phyloP scores from a whole-genome alignment of 2,797 vertebrate species.

The Pempheris klunzingeri region DNA sequence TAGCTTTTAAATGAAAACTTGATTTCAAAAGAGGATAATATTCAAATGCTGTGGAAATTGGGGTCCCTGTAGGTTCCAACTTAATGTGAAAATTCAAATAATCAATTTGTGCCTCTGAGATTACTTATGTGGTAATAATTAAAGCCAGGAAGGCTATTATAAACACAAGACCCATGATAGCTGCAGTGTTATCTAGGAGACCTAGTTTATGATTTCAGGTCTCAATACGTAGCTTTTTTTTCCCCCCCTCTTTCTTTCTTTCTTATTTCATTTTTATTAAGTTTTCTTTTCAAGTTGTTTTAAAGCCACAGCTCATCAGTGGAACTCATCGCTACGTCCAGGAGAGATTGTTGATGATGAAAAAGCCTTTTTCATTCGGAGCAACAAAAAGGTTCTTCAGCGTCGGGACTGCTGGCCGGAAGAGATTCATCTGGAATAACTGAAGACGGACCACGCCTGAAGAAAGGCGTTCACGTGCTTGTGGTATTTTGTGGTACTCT shows the following conservation, averaged over 20 bases:
- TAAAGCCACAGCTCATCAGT: conserved; percentile 51
- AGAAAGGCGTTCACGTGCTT: conserved; percentile 12
- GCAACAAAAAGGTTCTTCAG: conserved; percentile 48
- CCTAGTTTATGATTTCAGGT: conserved; percentile 56
- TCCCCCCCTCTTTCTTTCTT: neutral
- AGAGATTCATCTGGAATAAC: conserved; percentile 24
- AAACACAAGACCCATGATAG: conserved; percentile 51
- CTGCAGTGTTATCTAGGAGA: conserved; percentile 37
- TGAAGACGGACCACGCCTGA: conserved; percentile 2
- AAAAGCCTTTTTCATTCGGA: conserved; percentile 59
- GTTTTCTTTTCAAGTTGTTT: conserved; percentile 56
- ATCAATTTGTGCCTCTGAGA: conserved; percentile 73
- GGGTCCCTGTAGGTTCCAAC: conserved; percentile 70
- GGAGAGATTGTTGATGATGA: conserved; percentile 48
- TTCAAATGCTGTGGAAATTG: conserved; percentile 63
- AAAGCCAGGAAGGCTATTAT: conserved; percentile 64
- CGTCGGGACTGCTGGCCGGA: conserved; percentile 22
- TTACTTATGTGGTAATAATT: conserved; percentile 78
- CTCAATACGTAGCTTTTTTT: neutral
- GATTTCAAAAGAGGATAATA: conserved; percentile 73
- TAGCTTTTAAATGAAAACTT: conserved; percentile 75
- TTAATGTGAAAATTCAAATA: conserved; percentile 76
- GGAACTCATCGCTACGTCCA: conserved; percentile 34
- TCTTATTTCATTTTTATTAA: conserved; percentile 17
- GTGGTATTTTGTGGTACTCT: neutral